Evolutionary conservation across 1,140 invertebrate species (phyloP).

Genomic region (Habropoda laboriosa): DNA sequence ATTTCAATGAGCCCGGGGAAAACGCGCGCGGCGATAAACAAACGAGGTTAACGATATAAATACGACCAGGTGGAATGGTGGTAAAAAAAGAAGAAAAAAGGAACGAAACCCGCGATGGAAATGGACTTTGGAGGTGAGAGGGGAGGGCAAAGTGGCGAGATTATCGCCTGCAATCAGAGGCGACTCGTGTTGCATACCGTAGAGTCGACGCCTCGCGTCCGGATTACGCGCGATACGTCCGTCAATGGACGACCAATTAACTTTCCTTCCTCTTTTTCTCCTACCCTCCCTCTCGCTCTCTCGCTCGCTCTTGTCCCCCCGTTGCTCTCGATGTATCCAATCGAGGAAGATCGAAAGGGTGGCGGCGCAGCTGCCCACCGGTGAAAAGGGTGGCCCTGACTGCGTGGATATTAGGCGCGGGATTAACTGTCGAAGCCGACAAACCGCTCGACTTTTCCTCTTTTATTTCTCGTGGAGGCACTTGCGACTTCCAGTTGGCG

Average conservation of each 20-base stretch:
- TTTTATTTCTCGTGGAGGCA: slow-evolving; percentile 23
- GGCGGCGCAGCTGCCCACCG: slow-evolving; percentile 61
- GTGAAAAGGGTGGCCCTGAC: slow-evolving; percentile 62
- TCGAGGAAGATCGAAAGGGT: slow-evolving; percentile 73
- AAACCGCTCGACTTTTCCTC: slow-evolving; percentile 54
- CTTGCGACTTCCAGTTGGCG: not conserved
- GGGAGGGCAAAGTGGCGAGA: not conserved
- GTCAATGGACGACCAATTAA: slow-evolving; percentile 75
- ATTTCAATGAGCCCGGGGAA: slow-evolving; percentile 32
- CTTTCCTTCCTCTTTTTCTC: slow-evolving; percentile 56
- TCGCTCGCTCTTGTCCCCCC: not conserved
- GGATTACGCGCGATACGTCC: slow-evolving; percentile 74
- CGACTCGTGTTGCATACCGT: slow-evolving; percentile 50
- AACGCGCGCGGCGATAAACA: slow-evolving; percentile 6
- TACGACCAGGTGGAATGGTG: not conserved
- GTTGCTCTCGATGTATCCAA: slow-evolving; percentile 68
- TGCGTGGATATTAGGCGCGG: slow-evolving; percentile 72
- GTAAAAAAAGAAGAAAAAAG: not conserved
- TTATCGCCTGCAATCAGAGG: slow-evolving; percentile 62
- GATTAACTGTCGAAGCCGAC: slow-evolving; percentile 74
- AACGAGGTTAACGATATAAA: slow-evolving; percentile 38
- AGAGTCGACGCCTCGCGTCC: slow-evolving; percentile 56
- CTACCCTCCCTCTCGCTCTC: slow-evolving; percentile 62
- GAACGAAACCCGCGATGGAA: not conserved
- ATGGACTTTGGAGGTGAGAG: too few species aligned